Base-by-base conservation (phyloP, 2,797 vertebrate genomes). In the Falco rusticolus region DNA sequence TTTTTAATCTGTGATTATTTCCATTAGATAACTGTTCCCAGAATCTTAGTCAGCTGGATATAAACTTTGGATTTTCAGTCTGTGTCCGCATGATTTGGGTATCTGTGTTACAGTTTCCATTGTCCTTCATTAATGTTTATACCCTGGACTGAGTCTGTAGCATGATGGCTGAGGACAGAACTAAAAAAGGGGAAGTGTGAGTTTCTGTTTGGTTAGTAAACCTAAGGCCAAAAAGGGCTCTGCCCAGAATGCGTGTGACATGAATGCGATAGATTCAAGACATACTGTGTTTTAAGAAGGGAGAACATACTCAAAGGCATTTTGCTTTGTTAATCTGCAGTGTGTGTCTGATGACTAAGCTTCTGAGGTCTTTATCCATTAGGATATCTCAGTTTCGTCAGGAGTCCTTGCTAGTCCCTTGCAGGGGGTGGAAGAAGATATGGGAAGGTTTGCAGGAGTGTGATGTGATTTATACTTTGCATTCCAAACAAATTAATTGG, bases 381-480 rank as follows among this genome's bases (percentile, higher is more conserved):
- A 68, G 26, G 29, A 54, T 53, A 21, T 59, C 17, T 25, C 76
- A 59, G 14, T 14, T 90, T 80, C 66, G 57, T 53, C 51, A 69
- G 41, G 16, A 83, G 9, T 37, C 22, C 26, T 88, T 86, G 15
- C 20, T 76, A 43, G 51, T 24, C 33, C 18, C 29, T 74, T 63
- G 20, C 0, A 0, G 3, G 3, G 2, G 12, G 6, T 71, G 7
- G 13, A 80, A 54, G 14, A 8, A 63, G 78, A n/a, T 20, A 34
- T 2, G 1, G 15, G 33, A 81, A 54, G n/a, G 33, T 50, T 68
- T 71, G 26, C 48, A 81, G 34, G 45, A 82, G 19, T 34, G 26
- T 63, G 26, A 75, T 89, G 31, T 33, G 26, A 20, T 19, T 45
- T 47, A 53, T 34, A 31, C 4, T 69, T 84, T 53, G 6, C 16